A percentile compares a stretch with the other conserved stretches of the same genome.
Conservation (phyloP, 2,888 invertebrate species). For the Drosophila prostipennis region DNA sequence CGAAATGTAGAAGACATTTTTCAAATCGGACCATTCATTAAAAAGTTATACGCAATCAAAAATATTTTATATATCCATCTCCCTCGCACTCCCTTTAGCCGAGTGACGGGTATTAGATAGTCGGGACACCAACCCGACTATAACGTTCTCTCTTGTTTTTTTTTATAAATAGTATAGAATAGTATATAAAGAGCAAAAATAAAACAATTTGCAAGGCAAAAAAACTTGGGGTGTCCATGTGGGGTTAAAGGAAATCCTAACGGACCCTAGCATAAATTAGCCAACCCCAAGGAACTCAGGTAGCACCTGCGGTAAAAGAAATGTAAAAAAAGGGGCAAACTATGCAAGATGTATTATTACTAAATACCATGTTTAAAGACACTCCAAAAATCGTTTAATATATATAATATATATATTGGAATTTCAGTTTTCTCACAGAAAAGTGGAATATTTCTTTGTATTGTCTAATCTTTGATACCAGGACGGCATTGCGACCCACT, state of each 20-base stretch:
- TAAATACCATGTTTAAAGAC: neutral
- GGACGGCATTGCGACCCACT: conserved; percentile 17
- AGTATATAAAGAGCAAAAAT: neutral
- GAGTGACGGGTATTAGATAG: too few species aligned
- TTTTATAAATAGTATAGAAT: too few species aligned
- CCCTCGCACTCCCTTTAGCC: too few species aligned
- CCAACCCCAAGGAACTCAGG: neutral
- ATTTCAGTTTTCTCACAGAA: neutral
- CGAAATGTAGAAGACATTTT: too few species aligned
- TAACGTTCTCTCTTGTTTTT: too few species aligned
- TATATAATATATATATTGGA: too few species aligned
- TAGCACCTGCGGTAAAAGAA: conserved; percentile 5
- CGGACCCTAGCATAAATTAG: neutral
- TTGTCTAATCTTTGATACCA: neutral
- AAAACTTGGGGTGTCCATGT: neutral
- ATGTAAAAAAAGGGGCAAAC: too few species aligned
- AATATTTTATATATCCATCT: too few species aligned
- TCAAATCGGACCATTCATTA: too few species aligned
- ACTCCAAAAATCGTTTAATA: too few species aligned
- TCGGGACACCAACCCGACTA: too few species aligned
- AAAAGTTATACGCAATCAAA: too few species aligned
- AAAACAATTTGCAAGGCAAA: neutral
- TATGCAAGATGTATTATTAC: neutral
- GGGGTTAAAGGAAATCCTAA: neutral
- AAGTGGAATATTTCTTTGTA: neutral